Conservation (phyloP, 2,888 invertebrate species). For the Octonoba sinensis region DNA sequence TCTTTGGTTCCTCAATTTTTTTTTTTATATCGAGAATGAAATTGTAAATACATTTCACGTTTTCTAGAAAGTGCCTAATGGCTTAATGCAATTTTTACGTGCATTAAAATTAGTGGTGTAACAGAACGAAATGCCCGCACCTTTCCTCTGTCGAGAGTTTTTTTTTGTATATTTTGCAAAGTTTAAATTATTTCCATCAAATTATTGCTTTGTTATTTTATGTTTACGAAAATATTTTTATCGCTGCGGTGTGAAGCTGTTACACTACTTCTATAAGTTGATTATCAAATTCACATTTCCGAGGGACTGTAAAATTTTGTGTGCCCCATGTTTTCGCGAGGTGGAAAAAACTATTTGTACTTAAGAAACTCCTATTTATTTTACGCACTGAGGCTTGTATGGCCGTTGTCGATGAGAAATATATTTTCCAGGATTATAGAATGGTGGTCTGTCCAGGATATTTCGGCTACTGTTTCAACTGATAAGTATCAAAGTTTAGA, state of each 20-base stretch:
- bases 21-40: neutral
- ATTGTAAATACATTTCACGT: slow-evolving; percentile 26
- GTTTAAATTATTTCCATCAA: no score
- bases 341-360: slow-evolving; percentile 8
- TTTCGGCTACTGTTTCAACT: no score
- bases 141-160: neutral
- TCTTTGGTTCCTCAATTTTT: neutral
- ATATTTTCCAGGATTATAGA: no score
- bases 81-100: slow-evolving; percentile 44
- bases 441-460: no score
- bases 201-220: neutral
- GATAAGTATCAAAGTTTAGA: no score
- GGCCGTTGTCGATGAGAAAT: no score
- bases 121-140: neutral
- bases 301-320: slow-evolving; percentile 21
- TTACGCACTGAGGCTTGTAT: no score
- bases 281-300: neutral
- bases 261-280: slow-evolving; percentile 20
- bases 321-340: neutral
- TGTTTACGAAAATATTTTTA: neutral
- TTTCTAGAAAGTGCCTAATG: slow-evolving; percentile 60
- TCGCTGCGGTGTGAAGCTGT: neutral
- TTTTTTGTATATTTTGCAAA: no score
- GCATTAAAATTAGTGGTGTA: slow-evolving; percentile 22
- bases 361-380: slow-evolving; percentile 7